phyloP scores from a whole-genome alignment of 2,113 vertebrate genomes.

The Channa argus region DNA sequence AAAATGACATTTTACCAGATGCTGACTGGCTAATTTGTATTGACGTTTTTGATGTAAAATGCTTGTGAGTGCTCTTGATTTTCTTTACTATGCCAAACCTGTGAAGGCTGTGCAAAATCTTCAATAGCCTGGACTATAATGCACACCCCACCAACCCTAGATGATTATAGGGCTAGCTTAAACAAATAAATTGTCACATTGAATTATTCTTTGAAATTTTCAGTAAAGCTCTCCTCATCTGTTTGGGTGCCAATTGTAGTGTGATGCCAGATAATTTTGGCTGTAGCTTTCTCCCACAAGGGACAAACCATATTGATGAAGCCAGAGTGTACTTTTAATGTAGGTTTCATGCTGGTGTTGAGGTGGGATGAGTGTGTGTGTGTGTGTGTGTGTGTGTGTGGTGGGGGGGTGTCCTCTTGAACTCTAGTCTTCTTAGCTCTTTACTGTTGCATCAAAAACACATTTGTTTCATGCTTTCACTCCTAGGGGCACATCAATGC shows the following conservation, averaged over 20 bases:
- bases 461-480: slow-evolving; percentile 53
- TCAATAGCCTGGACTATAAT: slow-evolving; percentile 44
- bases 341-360: slow-evolving; percentile 40
- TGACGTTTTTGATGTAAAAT: slow-evolving; percentile 35
- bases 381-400: not conserved
- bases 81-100: slow-evolving; percentile 44
- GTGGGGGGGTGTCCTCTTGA: slow-evolving; percentile 30
- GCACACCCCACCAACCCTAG: slow-evolving; percentile 16
- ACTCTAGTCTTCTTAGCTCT: slow-evolving; percentile 45
- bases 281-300: slow-evolving; percentile 46
- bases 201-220: slow-evolving; percentile 69
- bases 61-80: not conserved
- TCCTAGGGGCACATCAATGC: slow-evolving; percentile 30
- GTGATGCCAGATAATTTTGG: slow-evolving; percentile 62
- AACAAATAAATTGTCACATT: slow-evolving; percentile 68
- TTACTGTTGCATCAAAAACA: slow-evolving; percentile 52
- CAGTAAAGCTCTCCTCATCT: slow-evolving; percentile 57
- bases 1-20: slow-evolving; percentile 42
- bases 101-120: slow-evolving; percentile 46
- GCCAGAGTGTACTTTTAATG: slow-evolving; percentile 51
- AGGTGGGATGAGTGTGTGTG: no score
- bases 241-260: slow-evolving; percentile 62
- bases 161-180: slow-evolving; percentile 55
- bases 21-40: slow-evolving; percentile 33
- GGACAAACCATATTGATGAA: slow-evolving; percentile 59